Conservation (phyloP, 2,113 vertebrate genomes). For the Neodontobutis hainanensis region DNA sequence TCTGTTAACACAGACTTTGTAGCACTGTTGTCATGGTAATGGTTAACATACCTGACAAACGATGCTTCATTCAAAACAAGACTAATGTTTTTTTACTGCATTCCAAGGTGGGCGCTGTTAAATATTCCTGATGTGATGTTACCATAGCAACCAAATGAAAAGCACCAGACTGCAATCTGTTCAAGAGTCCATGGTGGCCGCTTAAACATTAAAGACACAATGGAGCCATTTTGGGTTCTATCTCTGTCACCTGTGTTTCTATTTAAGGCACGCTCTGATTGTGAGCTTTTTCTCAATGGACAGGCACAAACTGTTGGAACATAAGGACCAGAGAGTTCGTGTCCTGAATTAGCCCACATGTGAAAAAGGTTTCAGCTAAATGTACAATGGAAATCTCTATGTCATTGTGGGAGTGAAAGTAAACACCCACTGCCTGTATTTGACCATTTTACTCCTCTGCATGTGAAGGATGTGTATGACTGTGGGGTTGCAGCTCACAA, state of each 20-base stretch:
- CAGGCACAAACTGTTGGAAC: background rate
- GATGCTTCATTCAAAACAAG: background rate
- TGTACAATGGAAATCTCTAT: too few species aligned
- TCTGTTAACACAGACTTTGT: background rate
- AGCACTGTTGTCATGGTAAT: slow-evolving; percentile 6
- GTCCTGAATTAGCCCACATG: background rate
- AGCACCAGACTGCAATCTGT: background rate
- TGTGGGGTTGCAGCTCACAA: too few species aligned
- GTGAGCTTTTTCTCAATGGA: background rate
- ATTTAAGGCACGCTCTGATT: background rate
- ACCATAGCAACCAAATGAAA: background rate
- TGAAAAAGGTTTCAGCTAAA: too few species aligned
- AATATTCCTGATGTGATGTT: background rate
- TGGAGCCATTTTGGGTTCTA: background rate
- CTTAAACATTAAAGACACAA: background rate
- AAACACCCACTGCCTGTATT: too few species aligned
- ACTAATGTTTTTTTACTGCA: background rate
- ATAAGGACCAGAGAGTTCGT: background rate
- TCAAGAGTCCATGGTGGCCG: background rate
- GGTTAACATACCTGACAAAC: slow-evolving; percentile 6
- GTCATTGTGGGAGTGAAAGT: too few species aligned
- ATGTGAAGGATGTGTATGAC: too few species aligned
- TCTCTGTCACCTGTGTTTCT: background rate
- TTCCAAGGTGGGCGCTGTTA: background rate
- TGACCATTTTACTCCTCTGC: too few species aligned